A percentile compares a stretch with the other conserved stretches of the same genome.
Conservation (phyloP, 2,113 vertebrate species). For the Monarcha castaneiventris region DNA sequence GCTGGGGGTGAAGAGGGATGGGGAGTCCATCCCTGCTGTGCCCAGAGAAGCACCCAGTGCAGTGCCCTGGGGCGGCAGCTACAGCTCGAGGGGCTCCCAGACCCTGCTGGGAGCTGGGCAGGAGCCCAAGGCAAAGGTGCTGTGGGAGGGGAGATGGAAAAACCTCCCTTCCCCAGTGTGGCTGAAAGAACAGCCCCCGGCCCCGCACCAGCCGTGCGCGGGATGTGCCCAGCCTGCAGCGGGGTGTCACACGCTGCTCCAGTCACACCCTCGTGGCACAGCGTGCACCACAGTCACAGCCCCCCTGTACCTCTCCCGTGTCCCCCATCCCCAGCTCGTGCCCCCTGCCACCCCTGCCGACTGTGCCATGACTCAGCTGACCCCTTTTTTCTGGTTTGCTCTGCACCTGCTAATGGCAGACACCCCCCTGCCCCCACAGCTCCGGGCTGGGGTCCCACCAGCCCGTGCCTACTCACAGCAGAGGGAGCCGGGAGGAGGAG, state of each 20-base stretch:
- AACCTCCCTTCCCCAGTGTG: not conserved
- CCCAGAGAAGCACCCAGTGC: rapidly evolving
- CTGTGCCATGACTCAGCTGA: not conserved
- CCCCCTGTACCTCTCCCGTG: too few species aligned
- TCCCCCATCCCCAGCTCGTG: not conserved
- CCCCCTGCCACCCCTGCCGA: not conserved
- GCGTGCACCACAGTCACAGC: not conserved
- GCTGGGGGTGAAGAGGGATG: not conserved
- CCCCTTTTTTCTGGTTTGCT: not conserved
- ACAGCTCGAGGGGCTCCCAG: rapidly evolving
- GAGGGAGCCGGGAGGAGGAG: not conserved
- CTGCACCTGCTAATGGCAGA: not conserved
- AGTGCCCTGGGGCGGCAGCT: not conserved
- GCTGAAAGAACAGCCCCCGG: not conserved
- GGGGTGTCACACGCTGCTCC: not conserved
- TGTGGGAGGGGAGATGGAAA: not conserved
- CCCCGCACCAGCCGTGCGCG: not conserved
- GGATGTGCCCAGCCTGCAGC: not conserved
- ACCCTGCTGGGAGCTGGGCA: not conserved
- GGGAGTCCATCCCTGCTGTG: not conserved
- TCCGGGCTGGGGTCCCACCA: not conserved
- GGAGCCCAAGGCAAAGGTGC: not conserved
- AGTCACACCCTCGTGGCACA: not conserved
- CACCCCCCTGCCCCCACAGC: not conserved
- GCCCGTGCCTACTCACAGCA: not conserved